phyloP scores from a whole-genome alignment of 2,113 vertebrate genomes.

The Puntigrus tetrazona region DNA sequence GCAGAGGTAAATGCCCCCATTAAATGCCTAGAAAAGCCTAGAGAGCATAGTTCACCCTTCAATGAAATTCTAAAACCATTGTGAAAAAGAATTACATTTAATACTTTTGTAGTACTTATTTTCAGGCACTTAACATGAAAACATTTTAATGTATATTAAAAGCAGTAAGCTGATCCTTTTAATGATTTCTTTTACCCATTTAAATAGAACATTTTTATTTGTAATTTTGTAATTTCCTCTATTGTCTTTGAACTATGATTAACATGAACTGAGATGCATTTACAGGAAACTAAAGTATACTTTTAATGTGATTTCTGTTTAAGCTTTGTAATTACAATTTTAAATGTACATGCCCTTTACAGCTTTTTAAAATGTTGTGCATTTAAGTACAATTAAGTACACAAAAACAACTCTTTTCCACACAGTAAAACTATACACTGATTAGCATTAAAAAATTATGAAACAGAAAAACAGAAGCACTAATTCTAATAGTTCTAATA shows the following conservation, averaged over 20 bases:
- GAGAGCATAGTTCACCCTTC: background rate
- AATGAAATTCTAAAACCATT: background rate
- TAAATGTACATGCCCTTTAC: background rate
- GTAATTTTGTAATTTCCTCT: background rate
- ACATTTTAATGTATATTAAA: no score
- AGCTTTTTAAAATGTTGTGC: background rate
- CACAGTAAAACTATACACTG: background rate
- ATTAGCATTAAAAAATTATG: background rate
- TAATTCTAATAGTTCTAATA: background rate
- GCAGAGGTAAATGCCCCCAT: slow-evolving; percentile 60
- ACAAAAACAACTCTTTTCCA: no score
- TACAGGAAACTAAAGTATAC: background rate
- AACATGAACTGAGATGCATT: background rate
- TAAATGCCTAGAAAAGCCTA: background rate
- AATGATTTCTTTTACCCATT: background rate
- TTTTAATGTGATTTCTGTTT: background rate
- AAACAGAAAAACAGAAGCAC: background rate
- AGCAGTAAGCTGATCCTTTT: background rate
- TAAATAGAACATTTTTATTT: background rate
- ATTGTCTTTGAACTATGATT: background rate
- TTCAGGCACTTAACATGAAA: no score
- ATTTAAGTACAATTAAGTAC: background rate
- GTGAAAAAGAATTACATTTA: background rate
- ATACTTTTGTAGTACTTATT: no score
- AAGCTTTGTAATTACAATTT: background rate